Evolutionary conservation across 2,888 invertebrate genomes (phyloP), one percentile per base, ranked within the genome.

Genomic region (Trissoscelio sp.): DNA sequence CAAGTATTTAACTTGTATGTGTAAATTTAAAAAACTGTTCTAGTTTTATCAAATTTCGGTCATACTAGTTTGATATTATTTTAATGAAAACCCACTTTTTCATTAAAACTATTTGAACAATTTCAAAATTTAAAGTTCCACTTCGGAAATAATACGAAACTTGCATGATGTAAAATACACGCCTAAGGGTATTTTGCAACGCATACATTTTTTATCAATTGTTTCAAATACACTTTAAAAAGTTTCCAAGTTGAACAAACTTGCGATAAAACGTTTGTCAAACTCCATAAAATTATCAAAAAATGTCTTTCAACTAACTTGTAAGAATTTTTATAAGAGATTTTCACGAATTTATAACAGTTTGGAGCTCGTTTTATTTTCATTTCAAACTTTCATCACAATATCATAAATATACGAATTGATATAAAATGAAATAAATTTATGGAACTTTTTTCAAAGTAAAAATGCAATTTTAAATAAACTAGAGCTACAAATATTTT

Each of bases 201-300:
- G 46, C 20, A 18, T 20, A 46, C 18, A 46, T 46, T 46, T 46
- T 46, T 46, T 46, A 46, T n/a, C 46, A 46, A 46, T 46, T 46
- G 20, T 20, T 46, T 46, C n/a, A 20, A 46, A 46, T 18, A 46
- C 20, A 46, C 46, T 46, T 46, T 20, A 11, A 46, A 46, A 46
- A 46, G 46, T 18, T 46, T 46, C 20, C 6, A 46, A 46, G 18
- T 20, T 20, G 20, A 18, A 20, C 46, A 20, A 46, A 46, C 18
- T 46, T 18, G 18, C 46, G 18, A 20, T 20, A 46, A 46, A 46
- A 46, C 20, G 46, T 42, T 46, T 20, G 11, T 11, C 46, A 46
- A 46, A 20, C 46, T 46, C 20, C 11, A 20, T 18, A 18, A 18
- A 46, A 46, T 46, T 46, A 18, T 18, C 46, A 46, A 46, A 46